Evolutionary conservation across 2,113 vertebrate species (phyloP).

Genomic region (Halichoeres trimaculatus): DNA sequence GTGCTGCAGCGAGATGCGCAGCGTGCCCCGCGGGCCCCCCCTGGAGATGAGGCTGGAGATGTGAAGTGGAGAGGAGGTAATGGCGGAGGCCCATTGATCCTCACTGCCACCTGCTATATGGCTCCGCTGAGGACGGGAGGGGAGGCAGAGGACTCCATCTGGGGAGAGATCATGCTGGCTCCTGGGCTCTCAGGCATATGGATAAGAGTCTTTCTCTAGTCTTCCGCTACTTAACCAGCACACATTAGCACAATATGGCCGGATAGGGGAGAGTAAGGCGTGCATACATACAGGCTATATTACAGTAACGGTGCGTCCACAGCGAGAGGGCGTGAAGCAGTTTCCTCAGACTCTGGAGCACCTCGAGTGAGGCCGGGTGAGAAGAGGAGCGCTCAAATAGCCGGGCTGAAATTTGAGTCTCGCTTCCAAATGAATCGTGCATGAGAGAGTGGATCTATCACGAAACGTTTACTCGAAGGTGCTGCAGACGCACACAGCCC

Average conservation of each 20-base stretch:
- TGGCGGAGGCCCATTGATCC: constrained; percentile 69
- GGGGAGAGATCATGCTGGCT: constrained; percentile 63
- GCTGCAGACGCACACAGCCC: not conserved
- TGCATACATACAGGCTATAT: constrained; percentile 61
- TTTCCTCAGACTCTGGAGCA: constrained; percentile 26
- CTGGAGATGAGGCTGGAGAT: constrained; percentile 58
- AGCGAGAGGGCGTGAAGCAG: constrained; percentile 26
- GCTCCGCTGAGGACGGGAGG: constrained; percentile 62
- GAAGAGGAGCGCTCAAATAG: not conserved
- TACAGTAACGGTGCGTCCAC: constrained; percentile 39
- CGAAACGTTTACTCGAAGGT: not conserved
- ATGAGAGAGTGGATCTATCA: not conserved
- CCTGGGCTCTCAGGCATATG: constrained; percentile 74
- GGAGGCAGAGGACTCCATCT: constrained; percentile 62
- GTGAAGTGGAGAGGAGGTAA: constrained; percentile 73
- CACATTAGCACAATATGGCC: constrained; percentile 73
- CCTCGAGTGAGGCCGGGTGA: constrained; percentile 27
- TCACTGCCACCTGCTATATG: constrained; percentile 79
- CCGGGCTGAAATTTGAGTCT: not conserved
- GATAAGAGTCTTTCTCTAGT: constrained; percentile 71
- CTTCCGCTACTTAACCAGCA: constrained; percentile 70
- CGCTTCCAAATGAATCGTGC: not conserved
- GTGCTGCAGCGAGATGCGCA: constrained; percentile 53
- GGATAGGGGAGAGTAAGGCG: constrained; percentile 53
- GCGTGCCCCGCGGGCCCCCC: constrained; percentile 40